These are phyloP conservation scores for Dasypus novemcinctus DNA, from an alignment of 2,113 vertebrate species.

Conservation along the genomic window DNA sequence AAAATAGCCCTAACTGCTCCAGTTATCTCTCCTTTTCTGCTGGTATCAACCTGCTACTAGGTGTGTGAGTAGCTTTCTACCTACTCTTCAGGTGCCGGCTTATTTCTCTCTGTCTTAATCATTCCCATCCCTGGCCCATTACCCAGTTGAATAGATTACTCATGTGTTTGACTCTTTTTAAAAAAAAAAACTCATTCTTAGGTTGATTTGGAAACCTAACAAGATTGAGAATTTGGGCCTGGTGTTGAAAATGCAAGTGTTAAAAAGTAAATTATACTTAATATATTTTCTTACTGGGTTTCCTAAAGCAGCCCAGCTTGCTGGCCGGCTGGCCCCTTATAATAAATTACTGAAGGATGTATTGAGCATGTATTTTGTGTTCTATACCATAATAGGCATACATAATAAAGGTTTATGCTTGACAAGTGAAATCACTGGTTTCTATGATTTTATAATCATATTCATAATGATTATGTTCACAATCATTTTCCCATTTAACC, in stretches of 20 bases:
- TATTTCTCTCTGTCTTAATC: neutral
- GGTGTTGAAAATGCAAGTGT: neutral
- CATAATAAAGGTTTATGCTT: neutral
- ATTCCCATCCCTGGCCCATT: neutral
- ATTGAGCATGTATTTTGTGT: neutral
- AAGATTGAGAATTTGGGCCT: neutral
- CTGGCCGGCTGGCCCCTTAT: neutral
- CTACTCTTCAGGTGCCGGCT: neutral
- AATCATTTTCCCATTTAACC: neutral
- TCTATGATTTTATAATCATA: neutral
- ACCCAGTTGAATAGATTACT: neutral
- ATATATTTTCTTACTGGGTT: neutral
- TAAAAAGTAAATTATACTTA: neutral
- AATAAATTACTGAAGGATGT: neutral
- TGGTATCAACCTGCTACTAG: neutral
- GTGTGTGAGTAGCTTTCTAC: neutral
- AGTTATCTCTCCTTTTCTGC: too few species aligned
- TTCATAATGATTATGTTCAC: neutral
- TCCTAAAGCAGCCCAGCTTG: neutral
- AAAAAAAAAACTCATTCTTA: neutral
- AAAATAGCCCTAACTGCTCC: neutral
- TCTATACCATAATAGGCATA: neutral
- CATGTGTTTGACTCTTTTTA: neutral
- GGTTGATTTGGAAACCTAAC: neutral
- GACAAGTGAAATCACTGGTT: neutral